These are phyloP conservation scores for Microtus pennsylvanicus DNA, from an alignment of 2,113 vertebrate genomes.

Conservation along the genomic window DNA sequence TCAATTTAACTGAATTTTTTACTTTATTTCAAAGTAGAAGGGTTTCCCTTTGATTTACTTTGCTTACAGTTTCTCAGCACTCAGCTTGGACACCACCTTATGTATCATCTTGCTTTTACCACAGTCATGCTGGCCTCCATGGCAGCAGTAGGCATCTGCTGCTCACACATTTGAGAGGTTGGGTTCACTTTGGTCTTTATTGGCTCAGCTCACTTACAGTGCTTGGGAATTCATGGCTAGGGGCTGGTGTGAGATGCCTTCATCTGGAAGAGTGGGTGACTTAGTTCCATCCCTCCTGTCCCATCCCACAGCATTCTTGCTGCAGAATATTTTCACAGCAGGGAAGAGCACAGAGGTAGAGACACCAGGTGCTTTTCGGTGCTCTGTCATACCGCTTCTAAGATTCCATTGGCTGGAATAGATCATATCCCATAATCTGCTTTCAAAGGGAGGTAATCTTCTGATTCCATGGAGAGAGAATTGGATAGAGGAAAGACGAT, in stretches of 20 bases:
- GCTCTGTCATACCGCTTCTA: background rate
- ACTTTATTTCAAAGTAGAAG: background rate
- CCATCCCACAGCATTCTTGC: background rate
- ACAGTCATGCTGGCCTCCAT: background rate
- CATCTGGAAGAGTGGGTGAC: background rate
- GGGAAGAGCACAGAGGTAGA: background rate
- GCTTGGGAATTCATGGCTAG: background rate
- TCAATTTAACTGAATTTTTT: background rate
- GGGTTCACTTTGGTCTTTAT: background rate
- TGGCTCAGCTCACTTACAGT: background rate
- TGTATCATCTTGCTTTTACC: background rate
- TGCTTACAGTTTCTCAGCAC: background rate
- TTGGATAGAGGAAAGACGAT: too few relatives aligned
- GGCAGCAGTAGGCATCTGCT: background rate
- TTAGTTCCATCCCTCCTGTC: background rate
- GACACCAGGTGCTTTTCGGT: background rate
- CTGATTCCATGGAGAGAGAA: background rate
- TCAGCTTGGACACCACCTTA: background rate
- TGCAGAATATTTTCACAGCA: background rate
- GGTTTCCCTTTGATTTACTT: background rate
- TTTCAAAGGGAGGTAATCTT: background rate
- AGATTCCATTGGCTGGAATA: background rate
- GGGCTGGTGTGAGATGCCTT: background rate
- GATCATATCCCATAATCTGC: constrained; percentile 23
- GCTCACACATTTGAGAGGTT: background rate